Evolutionary conservation across 2,888 invertebrate species (phyloP).

Genomic region (Carterocephalus palaemon): DNA sequence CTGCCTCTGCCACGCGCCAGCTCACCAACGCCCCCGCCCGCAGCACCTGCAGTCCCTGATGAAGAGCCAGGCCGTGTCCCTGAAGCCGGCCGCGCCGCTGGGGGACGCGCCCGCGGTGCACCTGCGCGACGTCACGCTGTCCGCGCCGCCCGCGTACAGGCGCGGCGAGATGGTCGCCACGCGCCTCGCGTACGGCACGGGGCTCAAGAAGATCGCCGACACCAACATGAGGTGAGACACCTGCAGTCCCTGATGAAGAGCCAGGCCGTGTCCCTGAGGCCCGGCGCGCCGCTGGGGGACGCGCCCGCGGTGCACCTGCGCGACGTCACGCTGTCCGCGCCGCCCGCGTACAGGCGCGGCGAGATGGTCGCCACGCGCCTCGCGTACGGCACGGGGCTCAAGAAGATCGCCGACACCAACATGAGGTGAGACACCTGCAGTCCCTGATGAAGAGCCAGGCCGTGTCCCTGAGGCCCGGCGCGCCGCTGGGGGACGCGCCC

Average conservation of each 20-base stretch:
- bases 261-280: too few relatives aligned
- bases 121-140: constrained; percentile 80
- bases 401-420: constrained; percentile 4
- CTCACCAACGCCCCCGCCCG: constrained; percentile 15
- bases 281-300: too few relatives aligned
- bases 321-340: too few relatives aligned
- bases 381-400: too few relatives aligned
- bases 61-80: constrained; percentile 82
- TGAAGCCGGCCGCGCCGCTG: constrained; percentile 81
- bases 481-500: too few relatives aligned
- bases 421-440: neutral
- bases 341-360: too few relatives aligned
- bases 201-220: constrained; percentile 91
- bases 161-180: constrained; percentile 90
- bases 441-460: too few relatives aligned
- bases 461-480: too few relatives aligned
- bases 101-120: constrained; percentile 86
- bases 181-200: constrained; percentile 95
- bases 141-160: constrained; percentile 90
- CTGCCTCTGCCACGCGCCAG: constrained; percentile 34
- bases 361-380: too few relatives aligned
- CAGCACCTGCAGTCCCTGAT: constrained; percentile 83
- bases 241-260: too few relatives aligned
- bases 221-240: constrained; percentile 73
- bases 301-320: too few relatives aligned